Percentiles rank a stretch among this genome's conserved stretches.
Evolutionary conservation across 2,113 vertebrate species (phyloP).

Genomic region (Etia nguti): DNA sequence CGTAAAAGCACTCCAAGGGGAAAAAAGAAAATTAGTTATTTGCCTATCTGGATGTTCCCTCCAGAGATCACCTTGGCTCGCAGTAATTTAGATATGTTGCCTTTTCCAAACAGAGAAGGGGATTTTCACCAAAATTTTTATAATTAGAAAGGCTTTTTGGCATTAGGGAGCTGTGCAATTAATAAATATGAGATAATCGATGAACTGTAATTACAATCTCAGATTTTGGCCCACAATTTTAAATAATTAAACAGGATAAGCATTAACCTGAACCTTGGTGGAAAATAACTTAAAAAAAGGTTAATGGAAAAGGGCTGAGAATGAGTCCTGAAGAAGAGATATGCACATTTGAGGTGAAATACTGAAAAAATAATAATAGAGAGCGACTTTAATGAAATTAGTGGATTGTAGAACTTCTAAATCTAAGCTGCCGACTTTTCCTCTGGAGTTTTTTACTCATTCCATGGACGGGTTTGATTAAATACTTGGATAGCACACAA

Average conservation of each 20-base stretch:
- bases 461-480: slow-evolving; percentile 6
- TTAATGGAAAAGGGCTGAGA: not conserved
- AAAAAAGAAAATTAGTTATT: not conserved
- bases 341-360: slow-evolving; percentile 13
- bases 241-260: slow-evolving; percentile 28
- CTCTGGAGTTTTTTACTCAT: slow-evolving; percentile 12
- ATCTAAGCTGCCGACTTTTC: not conserved
- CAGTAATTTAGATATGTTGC: not conserved
- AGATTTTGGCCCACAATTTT: not conserved
- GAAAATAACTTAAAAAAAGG: slow-evolving; percentile 11
- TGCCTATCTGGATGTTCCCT: not conserved
- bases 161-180: not conserved
- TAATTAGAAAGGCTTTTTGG: not conserved
- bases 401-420: not conserved
- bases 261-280: slow-evolving; percentile 11
- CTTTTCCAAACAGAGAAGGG: not conserved
- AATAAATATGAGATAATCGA: slow-evolving; percentile 32
- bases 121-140: not conserved
- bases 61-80: not conserved
- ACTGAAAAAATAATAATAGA: not conserved
- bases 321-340: slow-evolving; percentile 7
- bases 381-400: not conserved
- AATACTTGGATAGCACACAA: not conserved
- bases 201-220: slow-evolving; percentile 17
- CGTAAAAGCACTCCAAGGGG: not conserved